Evolutionary conservation across 2,888 invertebrate species (phyloP).

Genomic region (Crematogaster levior): DNA sequence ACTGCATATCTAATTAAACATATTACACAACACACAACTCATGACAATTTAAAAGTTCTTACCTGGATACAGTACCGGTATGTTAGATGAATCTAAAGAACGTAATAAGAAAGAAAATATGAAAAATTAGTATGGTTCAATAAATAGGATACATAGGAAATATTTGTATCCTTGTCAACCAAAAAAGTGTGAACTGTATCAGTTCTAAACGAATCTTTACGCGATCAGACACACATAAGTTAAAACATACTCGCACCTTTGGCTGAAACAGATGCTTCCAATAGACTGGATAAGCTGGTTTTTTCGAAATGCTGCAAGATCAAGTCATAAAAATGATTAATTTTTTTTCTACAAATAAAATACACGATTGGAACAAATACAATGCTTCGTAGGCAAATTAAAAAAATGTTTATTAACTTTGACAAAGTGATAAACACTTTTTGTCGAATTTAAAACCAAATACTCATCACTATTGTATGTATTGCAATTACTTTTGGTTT

Average conservation of each 20-base stretch:
- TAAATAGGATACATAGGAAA: background rate
- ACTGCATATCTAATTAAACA: background rate
- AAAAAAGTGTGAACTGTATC: slow-evolving; percentile 41
- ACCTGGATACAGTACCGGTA: slow-evolving; percentile 83
- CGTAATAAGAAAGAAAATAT: slow-evolving; percentile 47
- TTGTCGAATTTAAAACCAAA: background rate
- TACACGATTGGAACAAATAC: slow-evolving; percentile 17
- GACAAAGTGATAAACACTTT: slow-evolving; percentile 17
- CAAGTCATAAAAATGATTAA: slow-evolving; percentile 64
- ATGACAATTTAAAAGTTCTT: slow-evolving; percentile 75
- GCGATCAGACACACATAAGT: slow-evolving; percentile 8
- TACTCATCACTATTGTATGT: slow-evolving; percentile 36
- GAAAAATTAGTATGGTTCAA: slow-evolving; percentile 41
- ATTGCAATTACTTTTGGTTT: slow-evolving; percentile 82
- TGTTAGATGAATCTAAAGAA: slow-evolving; percentile 79
- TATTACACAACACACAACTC: background rate
- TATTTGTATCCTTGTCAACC: slow-evolving; percentile 17
- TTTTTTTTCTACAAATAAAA: slow-evolving; percentile 32
- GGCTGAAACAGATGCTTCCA: slow-evolving; percentile 84
- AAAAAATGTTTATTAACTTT: slow-evolving; percentile 23
- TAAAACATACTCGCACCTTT: slow-evolving; percentile 82
- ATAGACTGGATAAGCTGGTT: slow-evolving; percentile 85
- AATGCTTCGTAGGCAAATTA: background rate
- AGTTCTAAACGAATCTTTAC: slow-evolving; percentile 39
- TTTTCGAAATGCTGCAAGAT: slow-evolving; percentile 84